Base-by-base conservation (phyloP, 2,797 vertebrate species). In the Siniperca obscura region DNA sequence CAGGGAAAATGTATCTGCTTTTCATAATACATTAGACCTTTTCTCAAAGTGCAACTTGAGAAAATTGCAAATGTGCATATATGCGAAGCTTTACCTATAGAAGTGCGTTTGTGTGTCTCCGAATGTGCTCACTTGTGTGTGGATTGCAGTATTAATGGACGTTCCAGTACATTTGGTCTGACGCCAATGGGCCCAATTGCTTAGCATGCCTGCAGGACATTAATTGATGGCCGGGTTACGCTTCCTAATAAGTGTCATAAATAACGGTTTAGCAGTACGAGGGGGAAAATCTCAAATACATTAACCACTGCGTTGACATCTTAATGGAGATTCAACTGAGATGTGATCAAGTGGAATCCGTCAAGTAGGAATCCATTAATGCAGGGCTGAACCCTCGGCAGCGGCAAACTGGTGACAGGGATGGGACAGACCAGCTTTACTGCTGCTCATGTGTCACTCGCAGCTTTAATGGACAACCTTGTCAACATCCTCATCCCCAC, bases 171-270 rank as follows among this genome's bases (percentile, higher is more conserved):
- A 95, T 95, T 95, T 95, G 94, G 93, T 94, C 83, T 76, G 86
- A 93, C 85, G 91, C 93, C 92, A 94, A 86, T 91, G 92, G 90
- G 86, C 87, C 90, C 94, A 92, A 94, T 94, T 93, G 93, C 94
- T 91, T 92, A 90, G 92, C 91, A 91, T 92, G 93, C 91, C 94
- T 91, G 92, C 90, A 93, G 94, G 95, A 95, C 94, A 93, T 95
- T 95, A 96, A 96, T 94, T 95, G 94, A 96, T 95, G 94, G 92
- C 92, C 77, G 86, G 92, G 92, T 95, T 95, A 94, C 81, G 85
- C 93, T 94, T 93, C 91, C 93, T 96, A 96, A 96, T 96, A 95
- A 96, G 93, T 88, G 90, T 94, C 94, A 96, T 96, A 96, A 96
- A 96, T 96, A 96, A 96, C 88, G 78, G 91, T 95, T 96, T 95